phyloP scores from a whole-genome alignment of 2,797 vertebrate species.

The Characodon lateralis region DNA sequence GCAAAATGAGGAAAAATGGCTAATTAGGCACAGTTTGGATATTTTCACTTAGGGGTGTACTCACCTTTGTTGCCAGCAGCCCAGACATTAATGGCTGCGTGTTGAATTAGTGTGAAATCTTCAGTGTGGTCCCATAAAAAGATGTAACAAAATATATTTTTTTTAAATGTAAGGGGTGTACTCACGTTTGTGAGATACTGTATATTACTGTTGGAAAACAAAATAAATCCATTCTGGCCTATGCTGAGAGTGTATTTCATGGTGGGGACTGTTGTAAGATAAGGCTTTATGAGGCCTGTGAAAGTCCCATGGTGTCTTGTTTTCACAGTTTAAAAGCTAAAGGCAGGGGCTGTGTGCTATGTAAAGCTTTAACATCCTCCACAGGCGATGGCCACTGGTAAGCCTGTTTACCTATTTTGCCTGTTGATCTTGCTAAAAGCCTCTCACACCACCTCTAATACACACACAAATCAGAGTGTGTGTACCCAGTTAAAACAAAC shows the following conservation, averaged over 20 bases:
- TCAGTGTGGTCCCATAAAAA: too few species aligned
- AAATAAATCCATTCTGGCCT: neutral
- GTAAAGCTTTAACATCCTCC: conserved; percentile 62
- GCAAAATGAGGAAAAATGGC: too few species aligned
- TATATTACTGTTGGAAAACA: neutral
- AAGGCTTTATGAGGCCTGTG: conserved; percentile 25
- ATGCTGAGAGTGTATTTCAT: neutral
- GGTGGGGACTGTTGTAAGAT: conserved; percentile 7
- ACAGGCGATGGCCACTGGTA: conserved; percentile 58
- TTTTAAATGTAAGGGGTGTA: too few species aligned
- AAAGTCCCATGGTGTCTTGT: conserved; percentile 33
- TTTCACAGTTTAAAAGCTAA: conserved; percentile 42
- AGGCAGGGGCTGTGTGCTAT: conserved; percentile 38
- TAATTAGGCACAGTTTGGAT: too few species aligned
- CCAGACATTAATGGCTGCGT: too few species aligned
- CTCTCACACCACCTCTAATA: conserved; percentile 73
- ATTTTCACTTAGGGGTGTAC: too few species aligned
- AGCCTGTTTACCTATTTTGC: conserved; percentile 70
- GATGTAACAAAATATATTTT: too few species aligned
- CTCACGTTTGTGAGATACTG: too few species aligned
- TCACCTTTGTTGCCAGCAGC: too few species aligned
- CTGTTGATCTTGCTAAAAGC: conserved; percentile 79
- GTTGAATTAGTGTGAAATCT: too few species aligned
- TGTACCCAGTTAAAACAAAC: conserved; percentile 79
- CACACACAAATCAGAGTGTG: conserved; percentile 46